Evolutionary conservation across 64 coral and sea anemone genomes (phyloP).

Genomic region (Actinia tenebrosa): DNA sequence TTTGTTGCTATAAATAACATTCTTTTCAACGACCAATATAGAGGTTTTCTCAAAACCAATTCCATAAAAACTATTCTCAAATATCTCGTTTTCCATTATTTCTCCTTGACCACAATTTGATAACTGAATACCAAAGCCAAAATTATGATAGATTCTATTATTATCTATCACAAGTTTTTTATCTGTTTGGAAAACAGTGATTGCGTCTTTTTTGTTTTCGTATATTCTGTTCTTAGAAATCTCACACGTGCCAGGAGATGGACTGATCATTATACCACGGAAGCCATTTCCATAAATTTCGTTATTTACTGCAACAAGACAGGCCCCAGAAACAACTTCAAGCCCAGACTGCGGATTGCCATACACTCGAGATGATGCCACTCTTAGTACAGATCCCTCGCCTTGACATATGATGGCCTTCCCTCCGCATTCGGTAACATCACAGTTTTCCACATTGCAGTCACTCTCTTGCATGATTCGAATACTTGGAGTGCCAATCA

Average conservation of each 20-base stretch:
- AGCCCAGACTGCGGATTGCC: constrained; percentile 51
- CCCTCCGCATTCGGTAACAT: constrained; percentile 43
- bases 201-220: constrained; percentile 47
- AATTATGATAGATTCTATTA: constrained; percentile 67
- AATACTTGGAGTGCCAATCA: constrained; percentile 14
- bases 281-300: constrained; percentile 30
- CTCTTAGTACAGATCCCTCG: not conserved
- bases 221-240: constrained; percentile 47
- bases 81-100: constrained; percentile 37
- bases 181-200: not conserved
- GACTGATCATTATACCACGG: constrained; percentile 48
- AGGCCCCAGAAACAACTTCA: constrained; percentile 41
- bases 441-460: constrained; percentile 32
- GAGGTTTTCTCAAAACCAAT: not conserved
- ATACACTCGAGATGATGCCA: constrained; percentile 38
- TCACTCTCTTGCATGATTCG: not conserved
- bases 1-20: constrained; percentile 59
- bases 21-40: constrained; percentile 26
- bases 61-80: constrained; percentile 63
- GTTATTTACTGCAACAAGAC: constrained; percentile 34
- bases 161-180: not conserved
- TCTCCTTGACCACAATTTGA: not conserved
- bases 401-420: constrained; percentile 8
- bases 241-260: constrained; percentile 27
- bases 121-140: constrained; percentile 40